Conservation (phyloP, 2,888 invertebrate genomes). For the Drosophila nr. perissopoda region DNA sequence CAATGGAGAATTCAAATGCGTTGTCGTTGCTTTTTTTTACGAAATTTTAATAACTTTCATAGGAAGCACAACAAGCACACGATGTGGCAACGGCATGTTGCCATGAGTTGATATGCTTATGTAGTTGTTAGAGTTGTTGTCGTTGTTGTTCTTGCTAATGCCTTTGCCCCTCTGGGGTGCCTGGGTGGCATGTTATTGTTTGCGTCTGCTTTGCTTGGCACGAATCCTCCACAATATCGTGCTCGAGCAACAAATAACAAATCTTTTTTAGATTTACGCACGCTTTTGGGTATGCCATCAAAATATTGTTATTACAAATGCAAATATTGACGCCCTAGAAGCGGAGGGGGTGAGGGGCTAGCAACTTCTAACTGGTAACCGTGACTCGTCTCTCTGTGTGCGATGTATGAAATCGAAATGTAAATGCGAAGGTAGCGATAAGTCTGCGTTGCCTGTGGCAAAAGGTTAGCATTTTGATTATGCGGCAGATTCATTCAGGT, state of each 20-base stretch:
- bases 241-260: slow-evolving; percentile 67
- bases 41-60: slow-evolving; percentile 77
- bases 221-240: slow-evolving; percentile 38
- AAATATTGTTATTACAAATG: slow-evolving; percentile 83
- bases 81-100: slow-evolving; percentile 54
- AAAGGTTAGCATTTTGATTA: slow-evolving; percentile 50
- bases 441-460: slow-evolving; percentile 35
- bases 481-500: slow-evolving; percentile 54
- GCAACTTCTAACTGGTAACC: slow-evolving; percentile 2
- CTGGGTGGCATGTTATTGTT: slow-evolving; percentile 32
- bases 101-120: slow-evolving; percentile 31
- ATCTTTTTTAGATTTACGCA: slow-evolving; percentile 78
- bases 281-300: slow-evolving; percentile 69
- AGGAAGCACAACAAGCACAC: slow-evolving; percentile 19
- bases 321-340: slow-evolving; percentile 75
- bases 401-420: slow-evolving; percentile 18
- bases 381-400: background rate
- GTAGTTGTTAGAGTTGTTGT: slow-evolving; percentile 25
- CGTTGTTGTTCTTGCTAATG: slow-evolving; percentile 36
- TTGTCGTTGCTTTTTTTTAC: slow-evolving; percentile 60
- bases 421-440: slow-evolving; percentile 22
- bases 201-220: slow-evolving; percentile 55
- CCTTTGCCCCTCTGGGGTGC: slow-evolving; percentile 7
- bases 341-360: slow-evolving; percentile 18
- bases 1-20: slow-evolving; percentile 73